Evolutionary conservation across 2,113 vertebrate genomes (phyloP).

Genomic region (Ovis canadensis): DNA sequence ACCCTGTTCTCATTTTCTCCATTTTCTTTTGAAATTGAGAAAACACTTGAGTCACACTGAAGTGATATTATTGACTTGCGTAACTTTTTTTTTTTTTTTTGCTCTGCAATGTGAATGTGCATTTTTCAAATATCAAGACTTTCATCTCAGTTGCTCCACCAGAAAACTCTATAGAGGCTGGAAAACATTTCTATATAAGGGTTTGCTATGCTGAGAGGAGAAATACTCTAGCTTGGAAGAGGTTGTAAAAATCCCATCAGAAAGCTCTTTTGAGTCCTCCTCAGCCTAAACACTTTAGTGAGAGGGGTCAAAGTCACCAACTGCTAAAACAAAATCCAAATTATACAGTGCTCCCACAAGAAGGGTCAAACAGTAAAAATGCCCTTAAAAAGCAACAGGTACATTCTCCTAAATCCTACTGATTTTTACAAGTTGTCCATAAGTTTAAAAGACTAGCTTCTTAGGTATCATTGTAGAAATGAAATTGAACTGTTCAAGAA

Average conservation of each 20-base stretch:
- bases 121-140: conserved; percentile 74
- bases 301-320: conserved; percentile 75
- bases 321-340: conserved; percentile 82
- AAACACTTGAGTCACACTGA: conserved; percentile 73
- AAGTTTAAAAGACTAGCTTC: conserved; percentile 37
- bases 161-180: conserved; percentile 53
- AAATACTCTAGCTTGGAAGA: conserved; percentile 54
- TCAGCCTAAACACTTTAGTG: conserved; percentile 80
- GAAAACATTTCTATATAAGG: conserved; percentile 56
- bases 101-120: conserved; percentile 67
- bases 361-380: background rate
- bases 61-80: conserved; percentile 79
- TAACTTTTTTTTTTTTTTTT: conserved; percentile 65
- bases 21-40: conserved; percentile 67
- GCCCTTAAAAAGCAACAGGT: conserved; percentile 53
- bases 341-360: background rate
- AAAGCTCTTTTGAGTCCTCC: conserved; percentile 70
- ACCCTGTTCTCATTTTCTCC: conserved; percentile 55
- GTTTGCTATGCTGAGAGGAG: conserved; percentile 40
- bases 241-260: conserved; percentile 63
- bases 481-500: background rate
- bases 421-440: conserved; percentile 69
- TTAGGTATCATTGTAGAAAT: conserved; percentile 40
- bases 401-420: conserved; percentile 32
- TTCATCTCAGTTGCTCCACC: conserved; percentile 71